A percentile compares a stretch with the other conserved stretches of the same genome.
phyloP scores from a whole-genome alignment of 2,888 invertebrate species.

The Hypena proboscidalis region DNA sequence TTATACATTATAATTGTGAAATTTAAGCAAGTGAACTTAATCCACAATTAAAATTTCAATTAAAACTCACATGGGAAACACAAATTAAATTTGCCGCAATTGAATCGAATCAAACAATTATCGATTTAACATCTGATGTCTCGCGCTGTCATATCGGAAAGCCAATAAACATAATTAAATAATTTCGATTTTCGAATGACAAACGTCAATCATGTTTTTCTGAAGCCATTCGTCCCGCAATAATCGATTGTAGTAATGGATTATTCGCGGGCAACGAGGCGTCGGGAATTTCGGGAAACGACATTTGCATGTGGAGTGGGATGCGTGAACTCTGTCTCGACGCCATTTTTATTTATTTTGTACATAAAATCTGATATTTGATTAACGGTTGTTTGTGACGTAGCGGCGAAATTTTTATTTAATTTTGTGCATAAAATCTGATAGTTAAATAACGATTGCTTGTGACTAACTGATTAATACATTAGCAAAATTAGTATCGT shows the following conservation, averaged over 20 bases:
- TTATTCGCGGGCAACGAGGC: constrained; percentile 46
- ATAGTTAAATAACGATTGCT: too few species aligned
- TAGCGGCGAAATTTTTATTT: constrained; percentile 17
- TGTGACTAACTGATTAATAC: too few species aligned
- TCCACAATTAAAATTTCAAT: too few species aligned
- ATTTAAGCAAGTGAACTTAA: too few species aligned
- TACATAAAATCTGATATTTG: constrained; percentile 37
- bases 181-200: constrained; percentile 25
- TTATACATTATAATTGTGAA: too few species aligned
- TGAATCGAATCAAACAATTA: constrained; percentile 11
- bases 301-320: constrained; percentile 42
- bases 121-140: constrained; percentile 19
- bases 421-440: too few species aligned
- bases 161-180: constrained; percentile 38
- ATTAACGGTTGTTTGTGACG: constrained; percentile 36
- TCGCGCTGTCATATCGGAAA: constrained; percentile 23
- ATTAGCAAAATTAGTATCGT: too few species aligned
- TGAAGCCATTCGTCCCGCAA: constrained; percentile 35
- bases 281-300: constrained; percentile 13
- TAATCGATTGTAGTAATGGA: constrained; percentile 43
- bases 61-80: background rate
- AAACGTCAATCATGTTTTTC: constrained; percentile 39
- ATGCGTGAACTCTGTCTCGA: constrained; percentile 17
- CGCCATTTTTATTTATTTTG: constrained; percentile 41
- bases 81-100: background rate